These are phyloP conservation scores for Arnoldichthys spilopterus DNA, from an alignment of 2,797 vertebrate species.

Conservation along the genomic window DNA sequence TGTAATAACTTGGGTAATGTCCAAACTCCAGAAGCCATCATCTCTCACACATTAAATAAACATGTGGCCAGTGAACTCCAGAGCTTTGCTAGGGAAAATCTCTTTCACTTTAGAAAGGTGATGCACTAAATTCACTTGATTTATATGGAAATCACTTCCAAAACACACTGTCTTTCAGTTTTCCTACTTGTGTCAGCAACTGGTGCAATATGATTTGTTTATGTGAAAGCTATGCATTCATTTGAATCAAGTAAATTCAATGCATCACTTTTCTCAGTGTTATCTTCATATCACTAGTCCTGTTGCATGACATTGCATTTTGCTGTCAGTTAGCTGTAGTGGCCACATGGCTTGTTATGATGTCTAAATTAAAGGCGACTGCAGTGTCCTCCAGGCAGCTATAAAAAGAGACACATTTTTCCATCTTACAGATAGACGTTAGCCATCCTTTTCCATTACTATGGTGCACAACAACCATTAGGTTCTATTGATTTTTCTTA, in stretches of 20 bases:
- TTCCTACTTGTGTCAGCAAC: not conserved
- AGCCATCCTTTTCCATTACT: constrained; percentile 30
- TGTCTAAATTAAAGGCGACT: constrained; percentile 5
- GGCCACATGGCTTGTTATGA: not conserved
- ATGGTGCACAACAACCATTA: constrained; percentile 54
- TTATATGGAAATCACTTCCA: not conserved
- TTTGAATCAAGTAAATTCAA: not conserved
- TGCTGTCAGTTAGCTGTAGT: not conserved
- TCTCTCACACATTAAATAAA: not conserved
- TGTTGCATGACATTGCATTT: not conserved
- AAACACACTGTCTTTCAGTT: not conserved
- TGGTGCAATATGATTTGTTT: not conserved
- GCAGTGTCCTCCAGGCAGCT: not conserved
- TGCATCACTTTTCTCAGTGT: not conserved
- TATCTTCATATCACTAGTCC: not conserved
- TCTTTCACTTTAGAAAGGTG: not conserved
- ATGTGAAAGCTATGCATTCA: not conserved
- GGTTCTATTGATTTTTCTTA: constrained; percentile 30
- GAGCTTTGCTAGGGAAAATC: not conserved
- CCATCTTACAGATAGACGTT: not conserved
- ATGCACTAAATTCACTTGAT: no score
- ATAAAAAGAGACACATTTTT: constrained; percentile 10
- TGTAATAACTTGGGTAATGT: not conserved
- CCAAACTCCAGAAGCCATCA: not conserved
- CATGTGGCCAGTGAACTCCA: not conserved